A percentile compares a stretch with the other conserved stretches of the same genome.
These are phyloP conservation scores for Petrolisthes manimaculis DNA, from an alignment of 2,888 invertebrate genomes.

Conservation along the genomic window DNA sequence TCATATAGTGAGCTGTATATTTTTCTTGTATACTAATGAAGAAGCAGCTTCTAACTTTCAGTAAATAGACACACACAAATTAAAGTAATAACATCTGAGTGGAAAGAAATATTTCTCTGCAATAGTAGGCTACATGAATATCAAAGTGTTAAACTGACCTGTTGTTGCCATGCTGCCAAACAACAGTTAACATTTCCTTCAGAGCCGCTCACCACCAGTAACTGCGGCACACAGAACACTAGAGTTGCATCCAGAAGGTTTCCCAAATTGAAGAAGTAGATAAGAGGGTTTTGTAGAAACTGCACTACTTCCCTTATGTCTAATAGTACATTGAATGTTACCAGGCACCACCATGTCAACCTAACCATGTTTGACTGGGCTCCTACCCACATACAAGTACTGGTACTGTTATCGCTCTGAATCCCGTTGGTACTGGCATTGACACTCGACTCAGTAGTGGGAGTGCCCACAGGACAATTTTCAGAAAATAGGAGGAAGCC, in stretches of 20 bases:
- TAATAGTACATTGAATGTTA: conserved; percentile 39
- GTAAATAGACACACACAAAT: too few species aligned
- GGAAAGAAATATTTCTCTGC: too few species aligned
- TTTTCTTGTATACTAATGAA: too few species aligned
- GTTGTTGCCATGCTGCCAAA: conserved; percentile 37
- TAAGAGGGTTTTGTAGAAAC: conserved; percentile 35
- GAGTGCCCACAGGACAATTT: conserved; percentile 27
- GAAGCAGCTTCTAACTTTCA: too few species aligned
- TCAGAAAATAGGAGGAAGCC: conserved; percentile 47
- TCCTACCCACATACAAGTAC: conserved; percentile 13
- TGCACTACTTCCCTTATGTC: conserved; percentile 44
- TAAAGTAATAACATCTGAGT: too few species aligned
- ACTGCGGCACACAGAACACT: conserved; percentile 49
- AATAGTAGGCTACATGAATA: too few species aligned
- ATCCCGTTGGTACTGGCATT: not conserved
- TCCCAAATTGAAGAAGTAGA: conserved; percentile 36
- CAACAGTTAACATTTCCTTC: not conserved
- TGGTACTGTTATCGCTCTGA: too few species aligned
- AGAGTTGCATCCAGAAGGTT: conserved; percentile 45
- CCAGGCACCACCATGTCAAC: conserved; percentile 46
- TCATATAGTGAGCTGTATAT: too few species aligned
- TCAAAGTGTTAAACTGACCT: conserved; percentile 14
- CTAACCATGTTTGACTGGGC: conserved; percentile 28
- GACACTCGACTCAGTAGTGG: not conserved
- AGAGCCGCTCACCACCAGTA: conserved; percentile 34